These are phyloP conservation scores for Cheiracanthium punctorium DNA, from an alignment of 2,888 invertebrate species.

Conservation along the genomic window DNA sequence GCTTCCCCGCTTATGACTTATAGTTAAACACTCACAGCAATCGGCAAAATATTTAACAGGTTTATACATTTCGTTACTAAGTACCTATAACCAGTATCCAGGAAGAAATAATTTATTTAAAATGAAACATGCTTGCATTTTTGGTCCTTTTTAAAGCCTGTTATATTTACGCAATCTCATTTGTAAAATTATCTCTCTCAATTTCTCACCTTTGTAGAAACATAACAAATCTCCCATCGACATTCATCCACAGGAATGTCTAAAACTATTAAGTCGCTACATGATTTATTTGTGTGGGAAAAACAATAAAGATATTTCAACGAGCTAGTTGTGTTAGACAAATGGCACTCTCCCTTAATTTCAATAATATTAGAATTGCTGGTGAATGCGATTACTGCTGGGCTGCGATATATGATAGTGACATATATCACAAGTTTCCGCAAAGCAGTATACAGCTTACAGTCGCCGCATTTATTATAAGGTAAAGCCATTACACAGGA, in stretches of 20 bases:
- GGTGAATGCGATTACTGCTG: slow-evolving; percentile 32
- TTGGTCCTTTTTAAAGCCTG: too few relatives aligned
- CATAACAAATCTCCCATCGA: neutral
- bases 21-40: too few relatives aligned
- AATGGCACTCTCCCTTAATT: slow-evolving; percentile 39
- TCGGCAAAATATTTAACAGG: too few relatives aligned
- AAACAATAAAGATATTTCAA: slow-evolving; percentile 22
- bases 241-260: neutral
- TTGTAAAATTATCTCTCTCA: too few relatives aligned
- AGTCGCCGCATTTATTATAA: slow-evolving; percentile 43
- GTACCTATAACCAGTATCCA: too few relatives aligned
- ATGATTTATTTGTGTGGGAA: neutral
- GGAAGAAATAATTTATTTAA: too few relatives aligned
- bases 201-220: neutral
- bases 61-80: too few relatives aligned
- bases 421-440: slow-evolving; percentile 48
- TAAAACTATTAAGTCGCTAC: neutral
- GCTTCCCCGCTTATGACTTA: too few relatives aligned
- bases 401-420: slow-evolving; percentile 37
- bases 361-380: slow-evolving; percentile 49
- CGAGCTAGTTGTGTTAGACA: slow-evolving; percentile 14
- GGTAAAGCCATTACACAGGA: slow-evolving; percentile 41
- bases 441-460: slow-evolving; percentile 16
- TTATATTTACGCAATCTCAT: too few relatives aligned
- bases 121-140: too few relatives aligned